Base-by-base conservation (phyloP, 2,113 vertebrate genomes). In the Monarcha castaneiventris region DNA sequence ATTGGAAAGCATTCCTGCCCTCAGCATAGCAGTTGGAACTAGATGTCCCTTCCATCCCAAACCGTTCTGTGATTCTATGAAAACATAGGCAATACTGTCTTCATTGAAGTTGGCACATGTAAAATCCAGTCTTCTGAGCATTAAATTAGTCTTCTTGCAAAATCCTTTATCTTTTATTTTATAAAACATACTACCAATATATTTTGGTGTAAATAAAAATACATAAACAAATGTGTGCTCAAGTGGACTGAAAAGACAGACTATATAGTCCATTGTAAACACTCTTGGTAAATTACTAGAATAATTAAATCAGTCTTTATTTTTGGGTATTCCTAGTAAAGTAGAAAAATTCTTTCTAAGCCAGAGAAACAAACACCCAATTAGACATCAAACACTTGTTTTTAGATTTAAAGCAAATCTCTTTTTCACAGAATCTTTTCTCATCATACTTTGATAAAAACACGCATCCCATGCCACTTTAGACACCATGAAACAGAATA, bases 401-500 rank as follows among this genome's bases (percentile, higher is more conserved):
- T 97, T 90, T 72, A 90, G 43, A 94, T 91, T 77, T 87, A 81
- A 96, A 95, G 72, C 23, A 91, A 93, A 97, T 89, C 35, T 88
- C 76, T 93, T 96, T 89, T 94, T 93, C 96, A 95, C 39, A 92
- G 55, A 96, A 95, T 83, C 27, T 93, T 96, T 96, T 84, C 44
- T 59, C 59, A 63, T 7, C 13, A 20, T 77, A 72, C 44, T 90
- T 83, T 18, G 43, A 90, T 49, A 78, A 85, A 96, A 97, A 84
- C 10, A 81, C 44, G 41, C 12, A 75, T 88, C 68, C 63, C 69
- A 94, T 71, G 56, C 75, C 82, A 95, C 55, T 92, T 97, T 55
- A 84, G 96, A 89, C 67, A 96, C 92, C 72, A 95, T 93, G 88
- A 97, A 97, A 95, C 51, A 94, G 71, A 97, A 96, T 94, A 94